These are phyloP conservation scores for Scolanthus callimorphus DNA, from an alignment of 92 coral and sea anemone genomes.

Conservation along the genomic window DNA sequence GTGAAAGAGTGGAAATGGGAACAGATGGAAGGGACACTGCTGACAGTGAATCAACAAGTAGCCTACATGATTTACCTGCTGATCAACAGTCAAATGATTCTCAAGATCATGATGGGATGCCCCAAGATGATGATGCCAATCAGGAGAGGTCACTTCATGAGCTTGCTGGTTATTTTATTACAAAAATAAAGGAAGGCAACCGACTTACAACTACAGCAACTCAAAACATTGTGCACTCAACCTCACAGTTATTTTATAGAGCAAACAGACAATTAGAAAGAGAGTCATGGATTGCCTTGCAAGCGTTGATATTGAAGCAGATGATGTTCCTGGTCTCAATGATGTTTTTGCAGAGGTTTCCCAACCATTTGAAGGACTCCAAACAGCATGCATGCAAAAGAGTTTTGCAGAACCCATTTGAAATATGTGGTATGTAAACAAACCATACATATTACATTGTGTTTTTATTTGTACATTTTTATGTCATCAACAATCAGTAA, in stretches of 20 bases:
- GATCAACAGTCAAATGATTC: no score
- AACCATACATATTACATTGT: no score
- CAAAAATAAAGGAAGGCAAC: slow-evolving; percentile 25
- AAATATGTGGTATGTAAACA: slow-evolving; percentile 10
- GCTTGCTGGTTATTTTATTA: no score
- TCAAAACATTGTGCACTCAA: background rate
- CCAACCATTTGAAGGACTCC: background rate
- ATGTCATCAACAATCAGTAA: no score
- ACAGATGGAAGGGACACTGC: no score
- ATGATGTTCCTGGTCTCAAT: slow-evolving; percentile 1
- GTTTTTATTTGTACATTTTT: no score
- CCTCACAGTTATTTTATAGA: background rate
- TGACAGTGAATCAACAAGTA: no score
- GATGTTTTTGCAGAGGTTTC: background rate
- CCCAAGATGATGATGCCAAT: no score
- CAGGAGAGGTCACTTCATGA: no score
- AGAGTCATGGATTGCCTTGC: background rate
- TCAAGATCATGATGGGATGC: no score
- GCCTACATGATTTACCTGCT: no score
- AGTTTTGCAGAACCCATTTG: background rate
- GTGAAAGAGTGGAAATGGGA: no score
- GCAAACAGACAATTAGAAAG: background rate
- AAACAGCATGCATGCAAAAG: background rate
- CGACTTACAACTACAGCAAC: slow-evolving; percentile 2
- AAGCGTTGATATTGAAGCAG: background rate